Evolutionary conservation across 2,888 invertebrate species (phyloP).

Genomic region (Yponomeuta sedellus): DNA sequence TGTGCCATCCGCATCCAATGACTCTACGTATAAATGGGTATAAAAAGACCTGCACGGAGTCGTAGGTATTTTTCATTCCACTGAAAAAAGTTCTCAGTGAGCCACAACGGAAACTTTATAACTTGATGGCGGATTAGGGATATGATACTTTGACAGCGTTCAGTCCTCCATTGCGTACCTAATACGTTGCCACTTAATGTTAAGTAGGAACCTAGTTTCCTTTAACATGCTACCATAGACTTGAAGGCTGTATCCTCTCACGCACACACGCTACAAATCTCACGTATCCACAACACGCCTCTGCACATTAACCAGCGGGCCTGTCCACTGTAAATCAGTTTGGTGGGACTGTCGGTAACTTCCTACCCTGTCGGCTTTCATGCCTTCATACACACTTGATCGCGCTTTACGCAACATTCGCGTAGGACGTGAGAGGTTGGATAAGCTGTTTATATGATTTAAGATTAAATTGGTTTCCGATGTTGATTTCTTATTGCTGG

Average conservation of each 20-base stretch:
- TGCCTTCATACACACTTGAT: conserved; percentile 13
- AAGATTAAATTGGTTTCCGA: conserved; percentile 1
- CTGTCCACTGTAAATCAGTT: conserved; percentile 16
- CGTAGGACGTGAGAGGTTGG: conserved; percentile 8
- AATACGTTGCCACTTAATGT: too few species aligned
- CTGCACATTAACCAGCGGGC: not conserved
- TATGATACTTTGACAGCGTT: too few species aligned
- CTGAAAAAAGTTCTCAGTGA: too few species aligned
- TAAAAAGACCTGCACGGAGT: too few species aligned
- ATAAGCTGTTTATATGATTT: conserved; percentile 12
- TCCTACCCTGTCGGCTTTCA: conserved; percentile 16
- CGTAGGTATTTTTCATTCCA: too few species aligned
- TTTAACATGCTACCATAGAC: too few species aligned
- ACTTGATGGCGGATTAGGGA: too few species aligned
- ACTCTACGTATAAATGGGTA: too few species aligned
- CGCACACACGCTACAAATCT: not conserved
- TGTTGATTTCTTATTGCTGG: conserved; percentile 1
- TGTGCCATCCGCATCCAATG: too few species aligned
- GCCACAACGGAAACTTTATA: too few species aligned
- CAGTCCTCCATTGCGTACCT: too few species aligned
- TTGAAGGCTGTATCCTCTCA: not conserved
- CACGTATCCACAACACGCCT: not conserved
- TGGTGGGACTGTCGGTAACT: conserved; percentile 11
- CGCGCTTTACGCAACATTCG: conserved; percentile 14
- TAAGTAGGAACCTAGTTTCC: too few species aligned